Evolutionary conservation across 2,113 vertebrate species (phyloP).

Genomic region (Triplophysa rosa): DNA sequence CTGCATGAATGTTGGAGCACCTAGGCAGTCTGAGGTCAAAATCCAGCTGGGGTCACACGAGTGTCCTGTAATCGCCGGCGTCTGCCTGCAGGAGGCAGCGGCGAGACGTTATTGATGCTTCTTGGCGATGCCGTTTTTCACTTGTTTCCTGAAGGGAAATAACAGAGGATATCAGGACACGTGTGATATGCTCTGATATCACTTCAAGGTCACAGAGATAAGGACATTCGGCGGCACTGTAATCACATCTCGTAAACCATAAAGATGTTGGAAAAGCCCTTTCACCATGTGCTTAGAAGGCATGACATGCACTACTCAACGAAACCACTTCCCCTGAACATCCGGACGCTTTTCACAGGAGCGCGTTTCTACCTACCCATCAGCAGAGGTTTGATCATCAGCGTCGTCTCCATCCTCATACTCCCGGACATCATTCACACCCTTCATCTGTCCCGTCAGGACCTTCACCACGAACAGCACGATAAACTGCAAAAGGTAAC

Average conservation of each 20-base stretch:
- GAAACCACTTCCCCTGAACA: neutral
- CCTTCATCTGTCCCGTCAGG: conserved; percentile 84
- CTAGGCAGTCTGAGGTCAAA: neutral
- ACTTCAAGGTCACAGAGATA: conserved; percentile 66
- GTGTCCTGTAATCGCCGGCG: conserved; percentile 54
- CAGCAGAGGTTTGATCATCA: conserved; percentile 64
- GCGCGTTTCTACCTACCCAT: conserved; percentile 59
- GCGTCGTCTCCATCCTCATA: conserved; percentile 78
- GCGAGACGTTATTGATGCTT: conserved; percentile 77
- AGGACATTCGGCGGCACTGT: conserved; percentile 51
- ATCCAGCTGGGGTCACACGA: conserved; percentile 50
- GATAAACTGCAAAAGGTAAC: conserved; percentile 80
- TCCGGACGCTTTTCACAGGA: neutral
- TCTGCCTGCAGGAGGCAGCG: conserved; percentile 65
- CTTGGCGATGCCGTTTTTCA: conserved; percentile 84
- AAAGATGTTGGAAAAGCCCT: no score
- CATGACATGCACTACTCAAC: neutral
- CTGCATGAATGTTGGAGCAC: conserved; percentile 15
- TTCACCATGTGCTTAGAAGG: neutral
- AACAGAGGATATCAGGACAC: neutral
- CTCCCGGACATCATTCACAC: conserved; percentile 88
- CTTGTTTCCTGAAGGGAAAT: conserved; percentile 66
- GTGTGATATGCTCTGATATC: conserved; percentile 56
- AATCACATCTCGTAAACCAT: conserved; percentile 44
- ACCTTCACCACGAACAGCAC: conserved; percentile 88